phyloP scores from a whole-genome alignment of 2,888 invertebrate genomes.

The Suillia variegata region DNA sequence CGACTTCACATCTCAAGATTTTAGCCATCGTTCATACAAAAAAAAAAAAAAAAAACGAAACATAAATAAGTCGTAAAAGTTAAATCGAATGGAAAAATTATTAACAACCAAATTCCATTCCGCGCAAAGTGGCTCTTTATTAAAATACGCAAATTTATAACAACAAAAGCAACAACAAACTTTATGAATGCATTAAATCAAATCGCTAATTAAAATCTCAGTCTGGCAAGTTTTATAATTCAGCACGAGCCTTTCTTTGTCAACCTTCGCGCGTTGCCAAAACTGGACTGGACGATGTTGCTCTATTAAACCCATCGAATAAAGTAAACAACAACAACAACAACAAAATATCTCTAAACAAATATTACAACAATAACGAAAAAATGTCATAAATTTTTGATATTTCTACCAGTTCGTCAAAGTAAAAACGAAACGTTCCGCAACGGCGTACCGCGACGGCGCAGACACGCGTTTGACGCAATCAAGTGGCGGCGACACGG shows the following conservation, averaged over 20 bases:
- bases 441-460: neutral
- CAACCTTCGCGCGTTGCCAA: too few species aligned
- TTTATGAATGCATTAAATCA: neutral
- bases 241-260: too few species aligned
- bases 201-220: neutral
- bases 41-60: too few species aligned
- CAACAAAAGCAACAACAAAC: too few species aligned
- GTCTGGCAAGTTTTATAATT: neutral
- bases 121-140: too few species aligned
- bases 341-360: neutral
- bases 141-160: too few species aligned
- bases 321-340: neutral
- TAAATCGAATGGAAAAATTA: too few species aligned
- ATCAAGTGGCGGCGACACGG: neutral
- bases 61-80: too few species aligned
- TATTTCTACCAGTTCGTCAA: slow-evolving; percentile 16
- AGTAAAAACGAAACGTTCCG: neutral
- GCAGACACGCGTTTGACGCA: neutral
- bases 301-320: neutral
- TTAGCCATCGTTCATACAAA: too few species aligned
- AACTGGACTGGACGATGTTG: too few species aligned
- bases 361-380: neutral
- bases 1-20: too few species aligned
- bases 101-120: too few species aligned
- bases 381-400: slow-evolving; percentile 13